phyloP scores from a whole-genome alignment of 1,140 invertebrate species.

The Chionoecetes opilio region DNA sequence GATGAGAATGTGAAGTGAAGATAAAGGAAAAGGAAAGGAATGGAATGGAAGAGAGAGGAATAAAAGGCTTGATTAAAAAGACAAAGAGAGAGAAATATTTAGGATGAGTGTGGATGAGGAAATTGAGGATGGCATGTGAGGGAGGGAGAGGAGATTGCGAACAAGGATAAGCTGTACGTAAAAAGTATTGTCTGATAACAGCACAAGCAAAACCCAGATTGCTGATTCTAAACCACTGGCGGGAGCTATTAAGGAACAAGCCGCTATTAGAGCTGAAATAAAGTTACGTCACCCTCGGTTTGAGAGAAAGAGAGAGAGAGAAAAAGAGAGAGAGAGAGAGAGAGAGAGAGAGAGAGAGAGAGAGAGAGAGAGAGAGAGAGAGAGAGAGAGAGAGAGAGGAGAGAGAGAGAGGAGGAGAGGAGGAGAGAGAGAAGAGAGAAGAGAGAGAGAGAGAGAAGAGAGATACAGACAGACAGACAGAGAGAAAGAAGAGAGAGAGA shows the following conservation, averaged over 20 bases:
- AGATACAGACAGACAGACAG: neutral
- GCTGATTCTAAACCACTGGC: too few species aligned
- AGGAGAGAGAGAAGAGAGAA: neutral
- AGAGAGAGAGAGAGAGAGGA: constrained; percentile 38
- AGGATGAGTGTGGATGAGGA: neutral
- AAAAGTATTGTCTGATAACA: neutral
- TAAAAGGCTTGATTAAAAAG: neutral
- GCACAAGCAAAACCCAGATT: neutral
- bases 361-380: constrained; percentile 47
- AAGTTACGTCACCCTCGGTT: too few species aligned
- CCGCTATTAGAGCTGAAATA: too few species aligned
- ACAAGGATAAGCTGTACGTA: neutral
- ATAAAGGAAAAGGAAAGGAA: neutral
- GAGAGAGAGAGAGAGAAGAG: too few species aligned
- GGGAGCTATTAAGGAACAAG: too few species aligned
- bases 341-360: constrained; percentile 44
- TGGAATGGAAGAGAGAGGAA: neutral
- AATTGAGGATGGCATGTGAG: neutral
- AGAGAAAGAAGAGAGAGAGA: neutral
- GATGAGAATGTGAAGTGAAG: neutral
- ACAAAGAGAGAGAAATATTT: too few species aligned
- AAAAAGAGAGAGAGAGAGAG: constrained; percentile 40
- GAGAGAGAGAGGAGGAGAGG: too few species aligned
- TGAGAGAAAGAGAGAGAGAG: constrained; percentile 36
- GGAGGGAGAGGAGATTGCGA: neutral